A percentile compares a stretch with the other conserved stretches of the same genome.
Evolutionary conservation across 2,797 vertebrate genomes (phyloP).

Genomic region (Etheostoma perlongum): DNA sequence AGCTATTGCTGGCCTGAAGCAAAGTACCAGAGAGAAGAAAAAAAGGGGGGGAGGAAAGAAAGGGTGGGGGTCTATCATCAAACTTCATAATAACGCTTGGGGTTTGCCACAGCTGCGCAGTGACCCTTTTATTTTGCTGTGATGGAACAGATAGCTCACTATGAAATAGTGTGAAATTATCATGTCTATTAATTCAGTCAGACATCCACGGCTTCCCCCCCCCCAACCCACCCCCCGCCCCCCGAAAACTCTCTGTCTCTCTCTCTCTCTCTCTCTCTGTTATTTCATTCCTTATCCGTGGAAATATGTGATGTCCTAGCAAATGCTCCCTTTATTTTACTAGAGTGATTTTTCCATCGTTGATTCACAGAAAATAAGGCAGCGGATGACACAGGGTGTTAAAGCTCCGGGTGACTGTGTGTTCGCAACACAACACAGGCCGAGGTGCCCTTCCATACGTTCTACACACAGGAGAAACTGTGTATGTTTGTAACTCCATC

Average conservation of each 20-base stretch:
- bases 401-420: conserved; percentile 14
- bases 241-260: conserved; percentile 43
- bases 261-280: conserved; percentile 42
- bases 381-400: conserved; percentile 38
- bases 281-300: conserved; percentile 82
- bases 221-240: conserved; percentile 16
- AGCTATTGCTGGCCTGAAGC: conserved; percentile 93
- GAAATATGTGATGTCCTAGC: conserved; percentile 89
- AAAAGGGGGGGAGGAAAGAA: conserved; percentile 67
- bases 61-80: conserved; percentile 88
- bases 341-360: conserved; percentile 76
- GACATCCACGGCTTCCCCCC: conserved; percentile 83
- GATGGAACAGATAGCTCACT: conserved; percentile 92
- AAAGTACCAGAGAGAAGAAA: conserved; percentile 85
- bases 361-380: conserved; percentile 78
- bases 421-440: conserved; percentile 30
- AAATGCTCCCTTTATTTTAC: conserved; percentile 80
- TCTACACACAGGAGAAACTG: neutral
- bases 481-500: conserved; percentile 47
- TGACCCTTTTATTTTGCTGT: conserved; percentile 94
- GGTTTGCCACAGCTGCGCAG: conserved; percentile 95
- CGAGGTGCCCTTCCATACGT: conserved; percentile 30
- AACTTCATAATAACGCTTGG: conserved; percentile 94
- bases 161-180: conserved; percentile 99
- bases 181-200: conserved; percentile 99